These are phyloP conservation scores for Lasioglossum calceatum DNA, from an alignment of 2,888 invertebrate species.

Conservation along the genomic window DNA sequence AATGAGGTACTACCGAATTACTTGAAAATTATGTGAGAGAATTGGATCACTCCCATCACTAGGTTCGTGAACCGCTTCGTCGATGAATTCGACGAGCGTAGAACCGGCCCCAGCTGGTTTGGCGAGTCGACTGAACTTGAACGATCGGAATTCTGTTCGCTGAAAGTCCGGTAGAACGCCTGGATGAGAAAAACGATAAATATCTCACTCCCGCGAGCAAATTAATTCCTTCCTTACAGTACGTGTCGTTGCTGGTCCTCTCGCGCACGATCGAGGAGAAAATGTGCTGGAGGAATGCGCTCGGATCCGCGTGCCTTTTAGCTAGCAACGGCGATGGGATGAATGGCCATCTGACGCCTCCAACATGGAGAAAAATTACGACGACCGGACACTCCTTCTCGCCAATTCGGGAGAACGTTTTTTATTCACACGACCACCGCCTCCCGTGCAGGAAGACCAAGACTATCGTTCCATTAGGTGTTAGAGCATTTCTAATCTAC, in stretches of 20 bases:
- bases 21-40: not conserved
- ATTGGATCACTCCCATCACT: not conserved
- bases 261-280: not conserved
- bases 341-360: not conserved
- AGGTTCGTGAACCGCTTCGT: not conserved
- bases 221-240: conserved; percentile 44
- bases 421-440: not conserved
- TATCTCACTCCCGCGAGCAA: conserved; percentile 30
- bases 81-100: conserved; percentile 5
- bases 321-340: not conserved
- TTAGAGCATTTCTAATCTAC: not conserved
- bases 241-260: not conserved
- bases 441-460: not conserved
- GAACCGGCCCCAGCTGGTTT: not conserved
- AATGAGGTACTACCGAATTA: not conserved
- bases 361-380: conserved; percentile 1
- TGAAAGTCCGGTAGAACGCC: not conserved
- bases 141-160: not conserved
- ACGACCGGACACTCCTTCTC: not conserved
- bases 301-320: not conserved
- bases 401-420: not conserved
- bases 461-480: not conserved
- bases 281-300: conserved; percentile 2
- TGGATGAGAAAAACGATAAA: conserved; percentile 25
- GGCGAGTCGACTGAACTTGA: conserved; percentile 8